Percentiles rank a stretch among this genome's conserved stretches.
phyloP scores from a whole-genome alignment of 2,797 vertebrate genomes.

The Etheostoma perlongum region DNA sequence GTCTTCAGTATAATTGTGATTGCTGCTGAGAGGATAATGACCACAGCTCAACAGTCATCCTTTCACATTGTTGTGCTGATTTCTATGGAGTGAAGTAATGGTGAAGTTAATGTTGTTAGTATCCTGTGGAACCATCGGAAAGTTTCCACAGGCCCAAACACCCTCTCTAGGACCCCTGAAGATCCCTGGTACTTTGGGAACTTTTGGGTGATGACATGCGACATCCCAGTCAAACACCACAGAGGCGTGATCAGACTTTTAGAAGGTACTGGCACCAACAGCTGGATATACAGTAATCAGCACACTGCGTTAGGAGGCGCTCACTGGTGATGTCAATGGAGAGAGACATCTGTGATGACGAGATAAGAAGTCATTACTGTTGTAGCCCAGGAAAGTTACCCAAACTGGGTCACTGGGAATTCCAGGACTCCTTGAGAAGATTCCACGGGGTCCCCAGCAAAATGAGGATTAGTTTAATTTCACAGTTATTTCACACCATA shows the following conservation, averaged over 20 bases:
- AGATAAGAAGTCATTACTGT: conserved; percentile 74
- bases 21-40: conserved; percentile 36
- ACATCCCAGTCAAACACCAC: conserved; percentile 41
- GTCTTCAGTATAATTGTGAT: conserved; percentile 18
- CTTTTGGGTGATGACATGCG: conserved; percentile 34
- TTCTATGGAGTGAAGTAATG: conserved; percentile 9
- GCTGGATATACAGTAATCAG: conserved; percentile 65
- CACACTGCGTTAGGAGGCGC: conserved; percentile 67
- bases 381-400: conserved; percentile 53
- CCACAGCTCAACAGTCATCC: not conserved
- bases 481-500: conserved; percentile 44
- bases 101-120: conserved; percentile 6
- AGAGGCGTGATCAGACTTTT: conserved; percentile 51
- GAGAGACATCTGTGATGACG: conserved; percentile 76
- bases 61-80: not conserved
- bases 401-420: conserved; percentile 58
- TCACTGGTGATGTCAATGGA: conserved; percentile 72
- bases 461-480: conserved; percentile 64
- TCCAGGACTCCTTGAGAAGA: conserved; percentile 44
- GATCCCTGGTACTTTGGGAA: conserved; percentile 25
- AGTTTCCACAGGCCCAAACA: not conserved
- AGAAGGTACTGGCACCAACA: conserved; percentile 71
- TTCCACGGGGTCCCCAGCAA: conserved; percentile 36
- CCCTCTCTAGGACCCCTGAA: conserved; percentile 2
- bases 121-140: conserved; percentile 2